Base-by-base conservation (phyloP, 2,113 vertebrate species). In the Carettochelys insculpta region DNA sequence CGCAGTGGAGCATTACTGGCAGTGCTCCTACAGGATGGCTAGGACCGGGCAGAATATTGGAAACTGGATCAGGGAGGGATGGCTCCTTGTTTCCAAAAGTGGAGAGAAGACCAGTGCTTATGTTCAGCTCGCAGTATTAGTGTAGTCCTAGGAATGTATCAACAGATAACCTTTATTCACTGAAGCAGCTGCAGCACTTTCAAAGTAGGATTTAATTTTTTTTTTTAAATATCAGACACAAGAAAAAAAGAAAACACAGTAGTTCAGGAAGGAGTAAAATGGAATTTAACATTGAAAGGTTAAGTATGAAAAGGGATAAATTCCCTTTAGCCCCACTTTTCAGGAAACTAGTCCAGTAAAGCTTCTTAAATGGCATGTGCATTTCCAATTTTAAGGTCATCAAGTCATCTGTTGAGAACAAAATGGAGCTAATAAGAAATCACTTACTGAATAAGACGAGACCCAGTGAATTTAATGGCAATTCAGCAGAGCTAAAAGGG, bases 321-420 rank as follows among this genome's bases (percentile, higher is more conserved):
- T n/a, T 76, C n/a, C 58, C 22, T 14, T 6, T 5, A 80, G 73
- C 61, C 34, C 52, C 17, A 2, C 56, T 92, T 61, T 68, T 19
- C 31, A 56, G 27, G 80, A 90, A 82, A 88, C 79, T 54, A 79
- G 11, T 68, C 34, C 25, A 38, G 6, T 89, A 20, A 89, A 53
- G 77, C 56, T 65, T 31, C 29, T 96, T 56, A 71, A 12, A 11
- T 5, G 38, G 17, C 1, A 2, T 73, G 2, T 87, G 1, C 89
- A 24, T 90, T 95, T 94, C 61, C 24, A 95, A 89, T 94, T 96
- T 96, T 92, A 94, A 98, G 98, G 97, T 98, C 76, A 97, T 98
- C 95, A 97, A 98, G 89, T 97, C 97, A 31, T 98, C 97, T 86
- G 34, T 98, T 95, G 90, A 96, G 82, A 97, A 96, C 73, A 98